Percentiles rank a stretch among this genome's conserved stretches.
Conservation (phyloP, 2,797 vertebrate species). For the Eupleurogrammus muticus region DNA sequence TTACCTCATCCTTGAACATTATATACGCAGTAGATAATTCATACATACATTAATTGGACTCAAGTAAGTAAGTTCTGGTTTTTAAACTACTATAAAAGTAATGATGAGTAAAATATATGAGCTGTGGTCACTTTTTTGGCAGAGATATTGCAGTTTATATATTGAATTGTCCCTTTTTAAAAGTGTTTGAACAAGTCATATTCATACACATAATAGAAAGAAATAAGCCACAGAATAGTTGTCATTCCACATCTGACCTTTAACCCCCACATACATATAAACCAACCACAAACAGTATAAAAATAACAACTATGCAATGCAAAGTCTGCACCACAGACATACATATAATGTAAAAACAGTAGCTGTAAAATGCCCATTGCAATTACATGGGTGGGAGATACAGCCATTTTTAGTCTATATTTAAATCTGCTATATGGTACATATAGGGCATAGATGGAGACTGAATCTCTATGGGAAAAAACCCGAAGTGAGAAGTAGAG, state of each 20-base stretch:
- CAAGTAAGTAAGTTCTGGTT: too few relatives aligned
- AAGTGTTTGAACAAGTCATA: too few relatives aligned
- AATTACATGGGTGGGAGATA: conserved; percentile 31
- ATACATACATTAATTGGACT: too few relatives aligned
- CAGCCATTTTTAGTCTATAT: neutral
- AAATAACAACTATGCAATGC: conserved; percentile 27
- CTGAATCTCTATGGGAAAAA: too few relatives aligned
- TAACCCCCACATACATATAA: conserved; percentile 9
- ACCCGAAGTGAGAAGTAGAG: too few relatives aligned
- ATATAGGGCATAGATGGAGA: neutral
- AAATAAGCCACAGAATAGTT: neutral
- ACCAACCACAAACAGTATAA: conserved; percentile 12
- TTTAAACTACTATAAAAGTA: too few relatives aligned
- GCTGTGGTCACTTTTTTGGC: too few relatives aligned
- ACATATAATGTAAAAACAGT: conserved; percentile 37
- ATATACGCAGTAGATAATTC: too few relatives aligned
- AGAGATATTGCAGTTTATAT: too few relatives aligned
- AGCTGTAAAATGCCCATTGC: conserved; percentile 26
- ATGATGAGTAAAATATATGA: too few relatives aligned
- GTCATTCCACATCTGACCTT: neutral
- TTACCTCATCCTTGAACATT: too few relatives aligned
- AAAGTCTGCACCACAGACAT: conserved; percentile 33
- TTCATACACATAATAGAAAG: neutral
- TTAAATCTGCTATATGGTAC: neutral
- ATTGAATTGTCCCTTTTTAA: too few relatives aligned